Base-by-base conservation (phyloP, 1,140 invertebrate genomes). In the Caenorhabditis inopinata region DNA sequence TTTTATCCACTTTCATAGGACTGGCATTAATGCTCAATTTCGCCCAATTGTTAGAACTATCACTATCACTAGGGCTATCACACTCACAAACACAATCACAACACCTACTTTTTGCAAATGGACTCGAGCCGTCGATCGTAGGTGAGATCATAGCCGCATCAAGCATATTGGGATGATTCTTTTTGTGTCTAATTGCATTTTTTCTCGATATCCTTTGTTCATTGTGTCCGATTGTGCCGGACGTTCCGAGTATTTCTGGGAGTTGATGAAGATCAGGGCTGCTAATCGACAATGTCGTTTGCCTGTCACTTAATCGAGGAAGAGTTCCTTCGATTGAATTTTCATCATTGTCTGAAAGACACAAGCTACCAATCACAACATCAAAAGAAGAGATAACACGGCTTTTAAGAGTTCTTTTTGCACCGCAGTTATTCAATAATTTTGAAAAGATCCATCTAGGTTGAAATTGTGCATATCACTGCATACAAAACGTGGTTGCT, bases 91-190 rank as follows among this genome's bases (percentile, higher is more conserved):
- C 53, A 68, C 58, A 68, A 68, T 68, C 58, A 68, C 58, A 68
- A 68, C 58, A 38, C 58, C 58, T 68, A 68, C 58, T 68, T 68
- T 18, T 68, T 25, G 58, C 29, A 68, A 68, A 68, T 18, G n/a
- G 6, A n/a, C 38, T 38, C 32, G 18, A 9, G 32, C 23, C 32
- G n/a, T 68, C 58, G 5, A 11, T 11, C 1, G 29, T 42, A 7
- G 58, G 58, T 2, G 58, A 68, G n/a, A 42, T 11, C 16, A 68
- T 9, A 35, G 12, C 29, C 3, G 58, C 6, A 35, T 68, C 58
- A 21, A 29, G 21, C 1, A 11, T 42, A 6, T 42, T 62, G 3
- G 25, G 58, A 18, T 38, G 58, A 5, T 29, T 42, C 32, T 68
- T 68, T 42, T 62, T 62, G 14, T 16, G 7, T 21, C 58, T 16